Evolutionary conservation across 2,113 vertebrate genomes (phyloP).

Genomic region (Dendropsophus ebraccatus): DNA sequence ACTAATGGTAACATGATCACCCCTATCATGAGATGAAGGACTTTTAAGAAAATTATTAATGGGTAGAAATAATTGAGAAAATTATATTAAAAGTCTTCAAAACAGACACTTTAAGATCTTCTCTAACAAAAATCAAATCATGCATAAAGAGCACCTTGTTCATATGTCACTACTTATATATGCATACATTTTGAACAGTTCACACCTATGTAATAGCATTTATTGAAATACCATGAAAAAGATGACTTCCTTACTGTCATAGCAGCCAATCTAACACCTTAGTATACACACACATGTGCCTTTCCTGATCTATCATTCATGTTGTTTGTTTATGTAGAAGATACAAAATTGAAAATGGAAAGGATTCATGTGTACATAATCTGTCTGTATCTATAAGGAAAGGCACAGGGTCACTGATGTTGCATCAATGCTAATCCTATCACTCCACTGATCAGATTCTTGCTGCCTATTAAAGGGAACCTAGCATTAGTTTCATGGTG

Average conservation of each 20-base stretch:
- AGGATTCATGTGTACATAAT: conserved; percentile 31
- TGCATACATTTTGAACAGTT: background rate
- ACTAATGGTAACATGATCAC: no score
- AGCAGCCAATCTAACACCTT: background rate
- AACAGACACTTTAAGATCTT: background rate
- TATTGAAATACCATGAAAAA: background rate
- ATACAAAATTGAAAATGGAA: conserved; percentile 19
- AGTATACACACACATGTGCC: no score
- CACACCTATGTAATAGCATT: background rate
- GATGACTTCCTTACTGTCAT: background rate
- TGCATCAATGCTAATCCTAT: conserved; percentile 23
- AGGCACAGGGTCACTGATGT: background rate
- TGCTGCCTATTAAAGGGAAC: background rate
- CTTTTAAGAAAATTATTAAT: background rate
- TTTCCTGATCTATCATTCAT: conserved; percentile 5
- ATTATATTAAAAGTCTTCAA: background rate
- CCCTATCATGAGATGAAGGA: no score
- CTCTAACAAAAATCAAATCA: background rate
- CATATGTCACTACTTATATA: background rate
- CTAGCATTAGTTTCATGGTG: no score
- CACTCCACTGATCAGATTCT: background rate
- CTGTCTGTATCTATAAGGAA: background rate
- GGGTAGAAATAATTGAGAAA: background rate
- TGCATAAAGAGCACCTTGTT: background rate
- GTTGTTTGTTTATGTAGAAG: background rate